Evolutionary conservation across 2,888 invertebrate species (phyloP), one percentile per base, ranked within the genome.

Genomic region (Deilephila elpenor): DNA sequence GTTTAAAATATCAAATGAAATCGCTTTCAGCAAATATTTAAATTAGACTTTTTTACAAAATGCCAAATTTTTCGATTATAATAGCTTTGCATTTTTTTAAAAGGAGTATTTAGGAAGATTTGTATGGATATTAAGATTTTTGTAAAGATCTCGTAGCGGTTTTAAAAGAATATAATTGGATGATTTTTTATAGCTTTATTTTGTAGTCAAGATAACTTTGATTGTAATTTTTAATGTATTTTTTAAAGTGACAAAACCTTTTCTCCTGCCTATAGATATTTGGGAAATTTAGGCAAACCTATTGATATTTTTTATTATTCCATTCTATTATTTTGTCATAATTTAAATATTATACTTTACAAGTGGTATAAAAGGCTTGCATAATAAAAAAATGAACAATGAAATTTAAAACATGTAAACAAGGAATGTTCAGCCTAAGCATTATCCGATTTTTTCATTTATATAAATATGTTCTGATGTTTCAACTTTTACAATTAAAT

Each of bases 111-210:
- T 67, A 67, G 67, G 51, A 44, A 19, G 29, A 25, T 67, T 67
- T 64, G 11, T 67, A 64, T 64, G 64, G 6, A 67, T 67, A 51
- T 51, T 67, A 51, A 44, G 67, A n/a, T 67, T 67, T 67, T 67
- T 67, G 67, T 51, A 51, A 67, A 67, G 51, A 67, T 67, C 51
- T 67, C 67, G 67, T 67, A 67, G 67, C 25, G 67, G 14, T 67
- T 67, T 51, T 51, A 51, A 44, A 67, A 67, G 44, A 5, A 25
- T 37, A 44, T 44, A 37, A 37, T 34, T 67, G 25, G 17, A 67
- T 67, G 44, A 25, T 25, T 67, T 64, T 64, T 67, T 51, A 67
- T 44, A 67, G 67, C 67, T 67, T 67, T 67, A 67, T 67, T 67
- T 44, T 51, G 67, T 67, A 67, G 44, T 51, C 25, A 51, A n/a